Evolutionary conservation across 2,797 vertebrate species (phyloP).

Genomic region (Oreochromis mossambicus): DNA sequence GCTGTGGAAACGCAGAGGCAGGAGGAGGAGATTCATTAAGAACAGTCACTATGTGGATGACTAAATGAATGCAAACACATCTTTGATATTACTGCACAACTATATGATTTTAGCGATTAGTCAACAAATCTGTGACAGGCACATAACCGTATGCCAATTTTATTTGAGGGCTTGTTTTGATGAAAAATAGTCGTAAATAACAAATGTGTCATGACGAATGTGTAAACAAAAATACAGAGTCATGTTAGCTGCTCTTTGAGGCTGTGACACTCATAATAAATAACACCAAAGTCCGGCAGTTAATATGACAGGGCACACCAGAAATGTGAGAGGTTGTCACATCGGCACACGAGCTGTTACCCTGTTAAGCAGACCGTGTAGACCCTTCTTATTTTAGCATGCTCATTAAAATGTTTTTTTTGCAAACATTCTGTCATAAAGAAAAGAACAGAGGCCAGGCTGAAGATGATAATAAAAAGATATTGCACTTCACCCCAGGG

Average conservation of each 20-base stretch:
- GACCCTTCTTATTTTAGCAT: neutral
- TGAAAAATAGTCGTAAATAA: neutral
- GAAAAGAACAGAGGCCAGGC: no score
- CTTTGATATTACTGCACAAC: neutral
- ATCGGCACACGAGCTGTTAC: neutral
- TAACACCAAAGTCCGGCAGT: neutral
- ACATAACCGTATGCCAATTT: neutral
- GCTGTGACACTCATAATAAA: neutral
- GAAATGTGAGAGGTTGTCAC: neutral
- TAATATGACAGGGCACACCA: neutral
- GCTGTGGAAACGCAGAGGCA: slow-evolving; percentile 42
- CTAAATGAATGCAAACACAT: neutral
- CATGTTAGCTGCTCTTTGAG: neutral
- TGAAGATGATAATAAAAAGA: neutral
- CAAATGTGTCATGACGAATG: neutral
- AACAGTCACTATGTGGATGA: neutral
- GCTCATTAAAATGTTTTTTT: neutral
- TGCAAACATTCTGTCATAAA: neutral
- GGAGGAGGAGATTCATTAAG: neutral
- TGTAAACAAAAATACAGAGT: neutral
- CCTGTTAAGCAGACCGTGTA: neutral
- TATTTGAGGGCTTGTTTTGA: neutral
- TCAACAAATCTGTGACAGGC: neutral
- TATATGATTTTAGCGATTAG: neutral
- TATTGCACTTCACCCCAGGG: neutral